Base-by-base conservation (phyloP, 1,140 invertebrate genomes). In the Acyrthosiphon pisum region DNA sequence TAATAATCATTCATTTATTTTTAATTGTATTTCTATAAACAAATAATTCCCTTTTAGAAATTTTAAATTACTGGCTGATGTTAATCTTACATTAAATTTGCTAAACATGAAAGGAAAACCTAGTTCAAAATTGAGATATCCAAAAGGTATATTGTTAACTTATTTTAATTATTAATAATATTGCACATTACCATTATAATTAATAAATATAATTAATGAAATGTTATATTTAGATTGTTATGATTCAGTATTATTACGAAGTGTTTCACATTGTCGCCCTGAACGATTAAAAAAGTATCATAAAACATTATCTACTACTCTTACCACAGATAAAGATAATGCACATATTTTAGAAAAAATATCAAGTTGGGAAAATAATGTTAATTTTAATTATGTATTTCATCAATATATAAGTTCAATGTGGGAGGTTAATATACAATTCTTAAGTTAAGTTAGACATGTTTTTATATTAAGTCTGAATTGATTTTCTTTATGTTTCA, bases 351-450 rank as follows among this genome's bases (percentile, higher is more conserved):
- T 91, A 86, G 48, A 91, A 91, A 56, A 93, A 93, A 30, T 93
- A 84, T 23, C 35, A n/a, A 23, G 48, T n/a, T 93, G 93, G 93
- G 93, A 93, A 48, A 91, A 84, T 14, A 48, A 93, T 56, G 81
- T 93, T 30, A 44, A 37, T 81, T 93, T 91, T 44, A 89, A 91
- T 84, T 81, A 91, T 26, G 20, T 91, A 23, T 90, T 68, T 11
- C 60, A 83, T 46, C 35, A 14, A 2, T 60, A 41, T 56, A 93
- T 91, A 14, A 91, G 68, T 46, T 83, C 99, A 50, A 99, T 99
- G 98, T 99, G 99, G 99, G 99, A 99, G 96, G 97, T 97, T 94
- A 95, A 95, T 95, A 93, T 81, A 81, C 3, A 30, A 37, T 92
- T 41, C 81, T 41, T 48, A 14, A n/a, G 9, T 81, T 46, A n/a